A percentile compares a stretch with the other conserved stretches of the same genome.
These are phyloP conservation scores for Syngnathus rostellatus DNA, from an alignment of 2,797 vertebrate species.

Conservation along the genomic window DNA sequence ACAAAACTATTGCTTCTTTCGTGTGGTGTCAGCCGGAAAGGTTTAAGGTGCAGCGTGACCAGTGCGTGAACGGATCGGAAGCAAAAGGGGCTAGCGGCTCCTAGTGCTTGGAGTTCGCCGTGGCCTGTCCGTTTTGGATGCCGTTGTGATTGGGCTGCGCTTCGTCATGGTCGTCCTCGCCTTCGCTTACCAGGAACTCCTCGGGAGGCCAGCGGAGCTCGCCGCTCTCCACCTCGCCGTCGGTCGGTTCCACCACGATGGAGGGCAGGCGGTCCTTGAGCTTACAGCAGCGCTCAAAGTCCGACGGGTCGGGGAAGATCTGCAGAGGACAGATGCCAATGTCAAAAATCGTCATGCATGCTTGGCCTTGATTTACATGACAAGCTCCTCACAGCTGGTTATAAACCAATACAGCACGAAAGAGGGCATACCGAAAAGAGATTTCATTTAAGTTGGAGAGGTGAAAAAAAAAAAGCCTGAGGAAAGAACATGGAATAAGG, in stretches of 20 bases:
- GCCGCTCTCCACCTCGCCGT: constrained; percentile 93
- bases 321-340: constrained; percentile 39
- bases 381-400: constrained; percentile 31
- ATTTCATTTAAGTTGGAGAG: not conserved
- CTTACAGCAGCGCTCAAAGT: constrained; percentile 94
- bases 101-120: constrained; percentile 63
- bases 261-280: constrained; percentile 95
- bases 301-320: constrained; percentile 95
- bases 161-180: constrained; percentile 68
- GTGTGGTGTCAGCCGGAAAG: constrained; percentile 26
- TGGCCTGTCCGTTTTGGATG: constrained; percentile 59
- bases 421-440: constrained; percentile 21
- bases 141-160: constrained; percentile 57
- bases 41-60: constrained; percentile 41
- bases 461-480: not conserved
- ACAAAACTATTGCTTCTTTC: constrained; percentile 33
- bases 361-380: not conserved
- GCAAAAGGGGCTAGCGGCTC: not conserved
- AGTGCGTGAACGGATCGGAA: constrained; percentile 36
- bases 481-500: constrained; percentile 12
- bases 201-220: constrained; percentile 97
- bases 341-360: not conserved
- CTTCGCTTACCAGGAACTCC: constrained; percentile 84
- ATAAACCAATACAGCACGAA: constrained; percentile 23
- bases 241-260: constrained; percentile 93